Conservation (phyloP, 2,888 invertebrate genomes). For the Anarsia innoxiella region DNA sequence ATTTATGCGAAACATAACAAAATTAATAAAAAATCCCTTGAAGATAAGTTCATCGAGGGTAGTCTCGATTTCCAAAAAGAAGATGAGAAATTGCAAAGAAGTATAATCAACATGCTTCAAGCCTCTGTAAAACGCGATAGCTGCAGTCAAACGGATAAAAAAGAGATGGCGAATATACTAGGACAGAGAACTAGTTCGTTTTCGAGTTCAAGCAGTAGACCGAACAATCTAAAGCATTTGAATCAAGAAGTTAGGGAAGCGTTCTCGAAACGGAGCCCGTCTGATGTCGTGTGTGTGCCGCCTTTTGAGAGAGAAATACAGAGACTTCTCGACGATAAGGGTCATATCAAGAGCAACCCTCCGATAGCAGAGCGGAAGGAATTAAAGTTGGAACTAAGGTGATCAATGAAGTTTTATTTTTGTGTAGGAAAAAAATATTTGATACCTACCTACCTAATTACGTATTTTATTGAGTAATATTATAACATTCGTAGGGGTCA, state of each 20-base stretch:
- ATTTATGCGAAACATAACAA: conserved; percentile 63
- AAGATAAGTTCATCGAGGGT: conserved; percentile 57
- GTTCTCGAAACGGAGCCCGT: conserved; percentile 63
- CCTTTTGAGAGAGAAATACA: conserved; percentile 88
- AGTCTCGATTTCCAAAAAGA: conserved; percentile 66
- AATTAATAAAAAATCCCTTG: conserved; percentile 51
- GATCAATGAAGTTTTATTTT: conserved; percentile 14
- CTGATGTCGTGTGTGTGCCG: conserved; percentile 71
- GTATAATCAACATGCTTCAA: conserved; percentile 70
- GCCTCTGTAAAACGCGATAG: conserved; percentile 77
- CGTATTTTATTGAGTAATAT: not conserved
- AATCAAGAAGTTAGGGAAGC: conserved; percentile 66
- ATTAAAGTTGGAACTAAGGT: conserved; percentile 75
- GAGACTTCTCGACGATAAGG: conserved; percentile 83
- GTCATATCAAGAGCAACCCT: conserved; percentile 76
- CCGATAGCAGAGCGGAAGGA: conserved; percentile 77
- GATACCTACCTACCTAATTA: not conserved
- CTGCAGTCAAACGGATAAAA: conserved; percentile 80
- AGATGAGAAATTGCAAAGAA: conserved; percentile 64
- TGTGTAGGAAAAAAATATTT: not conserved
- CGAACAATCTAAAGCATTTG: conserved; percentile 70
- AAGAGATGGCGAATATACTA: conserved; percentile 64
- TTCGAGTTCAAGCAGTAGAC: conserved; percentile 68
- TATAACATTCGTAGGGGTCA: conserved; percentile 32
- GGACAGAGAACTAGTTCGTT: conserved; percentile 66